These are phyloP conservation scores for Eristalis arbustorum DNA, from an alignment of 2,888 invertebrate species.

Conservation along the genomic window DNA sequence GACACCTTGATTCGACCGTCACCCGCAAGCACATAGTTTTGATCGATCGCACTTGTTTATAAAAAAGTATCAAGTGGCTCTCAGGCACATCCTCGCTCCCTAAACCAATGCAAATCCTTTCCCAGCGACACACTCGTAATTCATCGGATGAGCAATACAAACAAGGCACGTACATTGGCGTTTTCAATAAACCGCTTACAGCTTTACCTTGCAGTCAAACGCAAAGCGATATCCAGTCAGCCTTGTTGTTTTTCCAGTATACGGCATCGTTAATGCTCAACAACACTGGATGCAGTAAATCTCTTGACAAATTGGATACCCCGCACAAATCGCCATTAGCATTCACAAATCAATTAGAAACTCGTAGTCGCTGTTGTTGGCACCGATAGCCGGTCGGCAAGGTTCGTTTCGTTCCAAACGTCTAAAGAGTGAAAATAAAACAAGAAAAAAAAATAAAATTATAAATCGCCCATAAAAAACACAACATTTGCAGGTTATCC, in stretches of 20 bases:
- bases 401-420: neutral
- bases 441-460: neutral
- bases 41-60: neutral
- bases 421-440: neutral
- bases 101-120: neutral
- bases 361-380: neutral
- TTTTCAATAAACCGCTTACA: neutral
- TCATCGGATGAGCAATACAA: neutral
- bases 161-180: neutral
- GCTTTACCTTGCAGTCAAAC: neutral
- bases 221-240: neutral
- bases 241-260: neutral
- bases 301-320: neutral
- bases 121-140: neutral
- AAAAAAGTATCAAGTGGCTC: no score
- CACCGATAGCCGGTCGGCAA: neutral
- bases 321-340: neutral
- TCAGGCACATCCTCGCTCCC: neutral
- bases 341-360: neutral
- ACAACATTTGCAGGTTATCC: neutral
- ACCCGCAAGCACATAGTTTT: neutral
- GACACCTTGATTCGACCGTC: neutral
- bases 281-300: neutral
- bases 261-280: neutral
- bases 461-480: neutral